These are phyloP conservation scores for Pollicipes pollicipes DNA, from an alignment of 1,140 invertebrate species.

Conservation along the genomic window DNA sequence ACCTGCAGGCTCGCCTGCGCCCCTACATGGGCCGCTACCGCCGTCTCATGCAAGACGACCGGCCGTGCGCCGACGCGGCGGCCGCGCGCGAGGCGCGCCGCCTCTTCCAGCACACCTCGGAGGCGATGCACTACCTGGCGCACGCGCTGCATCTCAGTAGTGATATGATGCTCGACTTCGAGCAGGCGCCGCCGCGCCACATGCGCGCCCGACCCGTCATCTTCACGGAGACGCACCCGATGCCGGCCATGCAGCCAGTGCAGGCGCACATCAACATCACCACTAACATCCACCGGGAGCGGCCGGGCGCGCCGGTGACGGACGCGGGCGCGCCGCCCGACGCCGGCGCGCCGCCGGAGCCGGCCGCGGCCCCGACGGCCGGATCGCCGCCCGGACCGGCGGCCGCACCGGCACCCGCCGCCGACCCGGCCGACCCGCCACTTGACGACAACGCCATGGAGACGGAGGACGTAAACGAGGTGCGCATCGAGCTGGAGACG, in stretches of 20 bases:
- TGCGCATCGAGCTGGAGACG: neutral
- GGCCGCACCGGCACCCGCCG: neutral
- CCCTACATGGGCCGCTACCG: neutral
- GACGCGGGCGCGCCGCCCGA: too few relatives aligned
- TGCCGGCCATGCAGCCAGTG: neutral
- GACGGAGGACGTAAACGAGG: neutral
- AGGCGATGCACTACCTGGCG: conserved; percentile 60
- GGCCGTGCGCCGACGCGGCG: neutral
- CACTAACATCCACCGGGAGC: neutral
- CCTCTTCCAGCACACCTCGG: conserved; percentile 27
- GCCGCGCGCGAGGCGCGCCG: conserved; percentile 6
- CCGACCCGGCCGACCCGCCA: neutral
- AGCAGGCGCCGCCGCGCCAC: conserved; percentile 43
- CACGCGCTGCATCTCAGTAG: conserved; percentile 75
- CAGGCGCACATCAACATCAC: conserved; percentile 19
- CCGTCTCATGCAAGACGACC: neutral
- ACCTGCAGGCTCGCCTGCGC: neutral
- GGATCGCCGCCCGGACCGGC: neutral
- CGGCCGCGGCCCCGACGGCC: neutral
- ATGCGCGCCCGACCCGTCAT: conserved; percentile 48
- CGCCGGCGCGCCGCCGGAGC: too few relatives aligned
- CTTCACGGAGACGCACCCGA: conserved; percentile 27
- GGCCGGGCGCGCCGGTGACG: too few relatives aligned
- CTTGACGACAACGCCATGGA: neutral
- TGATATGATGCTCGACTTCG: conserved; percentile 58